Evolutionary conservation across 2,797 vertebrate species (phyloP), one percentile per base, ranked within the genome.

Genomic region (Toxotes lorentzi): DNA sequence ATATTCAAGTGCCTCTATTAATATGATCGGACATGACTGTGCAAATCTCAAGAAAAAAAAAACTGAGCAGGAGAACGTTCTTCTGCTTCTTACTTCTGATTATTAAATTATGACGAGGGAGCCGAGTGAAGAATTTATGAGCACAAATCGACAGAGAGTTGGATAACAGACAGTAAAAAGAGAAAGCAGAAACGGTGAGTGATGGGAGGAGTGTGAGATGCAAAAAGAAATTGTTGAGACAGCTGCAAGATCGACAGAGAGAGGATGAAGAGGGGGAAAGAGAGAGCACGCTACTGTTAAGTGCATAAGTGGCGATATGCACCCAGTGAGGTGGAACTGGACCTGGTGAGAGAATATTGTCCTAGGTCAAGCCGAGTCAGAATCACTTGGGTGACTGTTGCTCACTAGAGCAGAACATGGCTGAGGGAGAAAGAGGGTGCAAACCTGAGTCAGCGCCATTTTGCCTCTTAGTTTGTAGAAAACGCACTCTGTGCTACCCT

Each of bases 241-340:
- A 87, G 89, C 84, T 82, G 77, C 65, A 51, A 76, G 83, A 88
- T 81, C 74, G 78, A 78, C 76, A 21, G 76, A 89, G 76, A 73
- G 66, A 63, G 64, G 72, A 76, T 63, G 70, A 81, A 48, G 83
- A 79, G 54, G 34, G 47, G 14, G 45, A 87, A 88, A 91, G 86
- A 78, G 87, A 86, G 91, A 77, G 89, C 84, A 83, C 67, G 89
- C 88, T 81, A 73, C 85, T 78, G 85, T 89, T 94, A 96, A 94
- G 89, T 95, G 87, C 89, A 85, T 95, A 93, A 95, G 86, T 93
- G 88, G 87, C 89, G 62, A 82, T 86, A 91, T 91, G 92, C 88
- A 93, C 84, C 81, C 92, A 95, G 77, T 70, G 82, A 96, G 84
- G 89, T 92, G 93, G 95, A 96, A 96, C 86, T 86, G 90, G 91